Evolutionary conservation across 1,140 invertebrate species (phyloP), one percentile per base, ranked within the genome.

Genomic region (Drosophila lacteicornis): DNA sequence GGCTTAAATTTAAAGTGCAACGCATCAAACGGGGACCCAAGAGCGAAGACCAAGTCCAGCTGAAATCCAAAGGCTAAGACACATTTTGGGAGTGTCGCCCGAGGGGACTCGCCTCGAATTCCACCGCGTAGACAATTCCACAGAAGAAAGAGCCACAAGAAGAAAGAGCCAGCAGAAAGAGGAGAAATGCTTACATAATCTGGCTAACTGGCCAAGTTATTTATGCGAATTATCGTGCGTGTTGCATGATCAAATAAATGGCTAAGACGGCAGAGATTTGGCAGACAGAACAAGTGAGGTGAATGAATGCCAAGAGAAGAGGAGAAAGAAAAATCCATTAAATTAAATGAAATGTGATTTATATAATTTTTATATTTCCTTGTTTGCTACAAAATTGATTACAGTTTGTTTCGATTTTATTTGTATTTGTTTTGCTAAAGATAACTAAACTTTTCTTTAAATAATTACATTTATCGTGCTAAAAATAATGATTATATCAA

Each of bases 51-150:
- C 22, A 7, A 55, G 51, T 55, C 51, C 51, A 55, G 51, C 13
- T 9, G 33, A 46, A 62, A 42, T 25, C 30, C 42, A 22, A 38
- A 53, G 22, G 58, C 66, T 38, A 25, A 61, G 71, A 55, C 69
- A 55, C 68, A 55, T 38, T 75, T 73, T 63, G 83, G 84, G 83
- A 84, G 80, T 88, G 83, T 88, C 83, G 83, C 83, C 84, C 67
- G 56, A 62, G 80, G 83, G 69, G 67, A 59, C 82, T 63, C 65
- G 82, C 75, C 61, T 87, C 49, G 55, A 87, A 87, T 88, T 88
- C 83, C 84, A 57, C 47, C 53, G 73, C 77, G 84, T 83, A 87
- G 67, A 66, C 51, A 62, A 75, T 71, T 53, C 30, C 43, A 38
- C 36, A 49, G 65, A 51, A 68, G 62, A 56, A 67, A 58, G 57